These are phyloP conservation scores for Spatula versicolor DNA, from an alignment of 2,797 vertebrate genomes.

Conservation along the genomic window DNA sequence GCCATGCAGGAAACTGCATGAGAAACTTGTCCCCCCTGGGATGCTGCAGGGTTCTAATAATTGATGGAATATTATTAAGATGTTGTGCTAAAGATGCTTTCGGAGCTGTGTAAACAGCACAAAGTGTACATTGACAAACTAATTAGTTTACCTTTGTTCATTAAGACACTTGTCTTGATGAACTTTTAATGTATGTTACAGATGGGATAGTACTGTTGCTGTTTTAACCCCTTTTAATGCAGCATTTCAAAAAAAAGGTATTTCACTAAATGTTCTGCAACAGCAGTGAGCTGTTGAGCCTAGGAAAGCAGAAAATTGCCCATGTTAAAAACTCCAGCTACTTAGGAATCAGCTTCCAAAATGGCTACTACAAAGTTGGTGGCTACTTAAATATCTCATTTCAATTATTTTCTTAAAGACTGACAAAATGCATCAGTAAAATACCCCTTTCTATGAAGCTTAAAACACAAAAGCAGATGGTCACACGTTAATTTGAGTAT, in stretches of 20 bases:
- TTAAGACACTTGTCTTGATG: not conserved
- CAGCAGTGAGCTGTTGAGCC: not conserved
- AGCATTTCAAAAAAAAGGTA: not conserved
- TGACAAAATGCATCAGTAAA: not conserved
- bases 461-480: not conserved
- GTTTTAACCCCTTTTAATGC: not conserved
- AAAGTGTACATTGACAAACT: not conserved
- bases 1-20: not conserved
- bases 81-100: not conserved
- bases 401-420: not conserved
- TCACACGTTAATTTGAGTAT: not conserved
- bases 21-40: not conserved
- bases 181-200: not conserved
- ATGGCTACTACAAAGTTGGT: not conserved
- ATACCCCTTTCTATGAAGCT: not conserved
- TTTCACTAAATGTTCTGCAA: not conserved
- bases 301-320: not conserved
- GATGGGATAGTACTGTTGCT: not conserved
- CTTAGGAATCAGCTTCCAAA: too few species aligned
- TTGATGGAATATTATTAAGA: not conserved
- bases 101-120: not conserved
- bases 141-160: not conserved
- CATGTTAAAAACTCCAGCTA: not conserved
- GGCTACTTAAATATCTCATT: not conserved
- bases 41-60: not conserved